Percentiles rank a stretch among this genome's conserved stretches.
phyloP scores from a whole-genome alignment of 1,140 invertebrate genomes.

The Neodiprion fabricii region DNA sequence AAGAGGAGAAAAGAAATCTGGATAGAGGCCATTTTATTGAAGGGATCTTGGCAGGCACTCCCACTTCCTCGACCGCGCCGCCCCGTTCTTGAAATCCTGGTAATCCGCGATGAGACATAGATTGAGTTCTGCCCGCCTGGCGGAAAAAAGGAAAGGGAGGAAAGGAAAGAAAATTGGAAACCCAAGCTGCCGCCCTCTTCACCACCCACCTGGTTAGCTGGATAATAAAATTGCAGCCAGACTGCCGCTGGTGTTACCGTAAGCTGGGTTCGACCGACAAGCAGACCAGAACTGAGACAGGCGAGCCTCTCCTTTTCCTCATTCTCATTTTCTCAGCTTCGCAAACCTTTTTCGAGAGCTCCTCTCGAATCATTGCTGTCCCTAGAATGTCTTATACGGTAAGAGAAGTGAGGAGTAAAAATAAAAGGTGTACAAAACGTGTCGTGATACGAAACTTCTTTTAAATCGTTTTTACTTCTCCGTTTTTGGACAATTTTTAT shows the following conservation, averaged over 20 bases:
- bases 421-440: background rate
- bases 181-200: slow-evolving; percentile 32
- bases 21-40: background rate
- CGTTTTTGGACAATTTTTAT: background rate
- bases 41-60: slow-evolving; percentile 6
- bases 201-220: slow-evolving; percentile 25
- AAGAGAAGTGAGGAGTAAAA: background rate
- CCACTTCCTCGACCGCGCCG: background rate
- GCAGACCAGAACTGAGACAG: background rate
- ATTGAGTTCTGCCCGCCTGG: slow-evolving; percentile 54
- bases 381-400: background rate
- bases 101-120: slow-evolving; percentile 61
- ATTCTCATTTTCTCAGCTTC: background rate
- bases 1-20: background rate
- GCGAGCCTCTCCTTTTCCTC: background rate
- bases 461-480: background rate
- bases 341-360: no score
- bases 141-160: slow-evolving; percentile 34
- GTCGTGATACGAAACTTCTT: background rate
- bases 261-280: slow-evolving; percentile 45
- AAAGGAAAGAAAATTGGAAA: slow-evolving; percentile 55
- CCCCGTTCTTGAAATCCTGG: slow-evolving; percentile 45
- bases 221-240: slow-evolving; percentile 57
- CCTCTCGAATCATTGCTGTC: no score
- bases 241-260: slow-evolving; percentile 50